These are phyloP conservation scores for Geopemphigus sp. DNA, from an alignment of 1,140 invertebrate species.

Conservation along the genomic window DNA sequence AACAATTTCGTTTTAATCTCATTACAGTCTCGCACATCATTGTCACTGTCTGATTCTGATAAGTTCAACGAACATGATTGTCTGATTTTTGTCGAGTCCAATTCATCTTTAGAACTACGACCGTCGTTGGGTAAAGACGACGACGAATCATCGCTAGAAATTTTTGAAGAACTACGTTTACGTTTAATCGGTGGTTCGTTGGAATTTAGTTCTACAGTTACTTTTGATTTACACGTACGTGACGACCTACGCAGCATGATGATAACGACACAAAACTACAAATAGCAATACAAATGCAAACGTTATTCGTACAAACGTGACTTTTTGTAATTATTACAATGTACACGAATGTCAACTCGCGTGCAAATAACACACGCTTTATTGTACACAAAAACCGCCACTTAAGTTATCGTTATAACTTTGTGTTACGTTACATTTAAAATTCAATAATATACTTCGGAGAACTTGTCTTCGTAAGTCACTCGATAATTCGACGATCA, in stretches of 20 bases:
- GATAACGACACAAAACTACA: background rate
- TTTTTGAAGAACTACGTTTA: background rate
- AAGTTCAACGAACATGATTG: slow-evolving; percentile 14
- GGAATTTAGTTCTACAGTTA: slow-evolving; percentile 2
- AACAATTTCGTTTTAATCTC: background rate
- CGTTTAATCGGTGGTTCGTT: background rate
- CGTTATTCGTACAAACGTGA: background rate
- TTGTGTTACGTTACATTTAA: no score
- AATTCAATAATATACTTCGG: no score
- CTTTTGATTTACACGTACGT: slow-evolving; percentile 7
- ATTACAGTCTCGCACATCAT: background rate
- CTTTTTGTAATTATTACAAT: no score
- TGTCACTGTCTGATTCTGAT: slow-evolving; percentile 39
- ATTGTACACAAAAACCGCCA: no score
- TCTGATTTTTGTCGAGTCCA: background rate
- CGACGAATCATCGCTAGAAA: background rate
- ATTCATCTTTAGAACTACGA: slow-evolving; percentile 23
- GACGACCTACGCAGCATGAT: slow-evolving; percentile 32
- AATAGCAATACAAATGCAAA: background rate
- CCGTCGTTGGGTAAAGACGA: background rate
- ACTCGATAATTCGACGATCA: no score
- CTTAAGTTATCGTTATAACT: no score
- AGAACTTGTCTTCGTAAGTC: no score
- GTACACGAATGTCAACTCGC: no score
- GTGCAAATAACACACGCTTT: no score